Conservation (phyloP, 2,888 invertebrate genomes). For the Caradrina kadenii region DNA sequence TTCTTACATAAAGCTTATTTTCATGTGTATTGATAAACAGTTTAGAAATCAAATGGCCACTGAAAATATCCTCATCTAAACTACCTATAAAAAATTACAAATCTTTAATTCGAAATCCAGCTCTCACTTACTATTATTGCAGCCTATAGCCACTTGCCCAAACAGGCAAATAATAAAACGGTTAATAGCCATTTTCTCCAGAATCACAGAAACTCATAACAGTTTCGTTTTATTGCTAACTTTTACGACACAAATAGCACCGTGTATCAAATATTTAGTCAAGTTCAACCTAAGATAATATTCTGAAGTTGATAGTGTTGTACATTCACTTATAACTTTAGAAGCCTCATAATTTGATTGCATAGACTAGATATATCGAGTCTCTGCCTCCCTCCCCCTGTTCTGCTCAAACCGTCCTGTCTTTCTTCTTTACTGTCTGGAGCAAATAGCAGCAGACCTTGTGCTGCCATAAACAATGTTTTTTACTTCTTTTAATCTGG, state of each 20-base stretch:
- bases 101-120: not conserved
- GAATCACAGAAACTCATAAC: slow-evolving; percentile 11
- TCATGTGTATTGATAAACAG: not conserved
- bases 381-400: not conserved
- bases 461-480: not conserved
- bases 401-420: not conserved
- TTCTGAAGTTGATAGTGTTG: not conserved
- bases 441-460: slow-evolving; percentile 5
- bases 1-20: not conserved
- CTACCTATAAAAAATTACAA: not conserved
- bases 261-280: not conserved
- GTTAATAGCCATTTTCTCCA: slow-evolving; percentile 10
- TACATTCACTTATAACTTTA: not conserved
- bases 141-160: not conserved
- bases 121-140: not conserved
- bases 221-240: slow-evolving; percentile 16
- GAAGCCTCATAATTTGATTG: not conserved
- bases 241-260: slow-evolving; percentile 13
- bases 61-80: not conserved
- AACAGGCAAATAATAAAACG: not conserved
- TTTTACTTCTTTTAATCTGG: slow-evolving; percentile 39
- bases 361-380: slow-evolving; percentile 23
- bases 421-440: slow-evolving; percentile 33
- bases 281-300: not conserved
- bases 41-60: too few species aligned